Conservation (phyloP, 64 coral and sea anemone species). For the Acropora yongei region DNA sequence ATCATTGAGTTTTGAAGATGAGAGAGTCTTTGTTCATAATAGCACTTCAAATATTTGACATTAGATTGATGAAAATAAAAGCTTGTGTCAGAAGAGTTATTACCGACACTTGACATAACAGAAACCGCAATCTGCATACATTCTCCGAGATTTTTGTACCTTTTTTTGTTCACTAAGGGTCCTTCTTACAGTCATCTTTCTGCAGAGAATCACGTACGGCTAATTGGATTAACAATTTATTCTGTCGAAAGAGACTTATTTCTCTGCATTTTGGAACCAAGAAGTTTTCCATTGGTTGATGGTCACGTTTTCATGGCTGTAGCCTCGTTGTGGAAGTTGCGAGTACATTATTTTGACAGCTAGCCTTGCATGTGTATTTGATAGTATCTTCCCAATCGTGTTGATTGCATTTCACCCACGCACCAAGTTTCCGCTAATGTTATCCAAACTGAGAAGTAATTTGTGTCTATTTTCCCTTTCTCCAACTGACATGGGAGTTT, state of each 20-base stretch:
- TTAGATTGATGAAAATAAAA: slow-evolving; percentile 21
- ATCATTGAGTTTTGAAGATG: not conserved
- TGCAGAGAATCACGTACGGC: not conserved
- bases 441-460: no score
- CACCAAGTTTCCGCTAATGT: not conserved
- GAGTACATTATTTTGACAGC: not conserved
- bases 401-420: not conserved
- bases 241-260: no score
- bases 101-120: slow-evolving; percentile 14
- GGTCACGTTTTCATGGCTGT: not conserved
- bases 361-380: not conserved
- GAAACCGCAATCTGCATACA: not conserved
- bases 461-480: no score
- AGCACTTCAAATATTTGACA: slow-evolving; percentile 21
- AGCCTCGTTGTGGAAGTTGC: not conserved
- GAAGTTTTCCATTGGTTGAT: no score
- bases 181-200: not conserved
- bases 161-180: not conserved
- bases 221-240: not conserved
- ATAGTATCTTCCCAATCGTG: not conserved
- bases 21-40: not conserved
- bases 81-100: slow-evolving; percentile 30
- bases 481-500: no score
- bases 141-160: not conserved
- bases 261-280: no score